Base-by-base conservation (phyloP, 2,113 vertebrate genomes). In the Thunnus thynnus region DNA sequence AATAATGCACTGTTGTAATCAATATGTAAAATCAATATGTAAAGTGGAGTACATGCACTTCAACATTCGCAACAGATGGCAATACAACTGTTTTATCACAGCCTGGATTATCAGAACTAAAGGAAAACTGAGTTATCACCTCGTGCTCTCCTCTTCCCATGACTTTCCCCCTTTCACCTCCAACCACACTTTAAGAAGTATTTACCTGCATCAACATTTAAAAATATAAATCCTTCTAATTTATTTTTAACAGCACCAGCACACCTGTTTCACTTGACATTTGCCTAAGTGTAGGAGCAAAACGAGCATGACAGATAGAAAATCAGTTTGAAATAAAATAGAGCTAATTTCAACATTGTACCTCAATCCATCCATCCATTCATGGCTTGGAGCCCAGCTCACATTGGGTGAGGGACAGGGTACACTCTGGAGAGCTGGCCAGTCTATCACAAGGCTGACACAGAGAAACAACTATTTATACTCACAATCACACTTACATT, bases 221-320 rank as follows among this genome's bases (percentile, higher is more conserved):
- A 62, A 54, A 70, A 67, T 64, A 61, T 71, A 74, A 50, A 73
- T 68, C 58, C 66, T 54, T 60, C 14, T 22, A 13, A 27, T 30
- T 62, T 22, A 61, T 50, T 63, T 55, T 41, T 13, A 48, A 60
- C 2, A 56, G n/a, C 61, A 76, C 41, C 54, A 44, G 55, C 55
- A 56, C 44, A 64, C 65, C 62, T 62, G 75, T 72, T 69, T 62
- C 66, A 63, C 52, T 70, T 60, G 64, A 74, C 46, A 73, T 74
- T 48, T 63, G 56, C 20, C 22, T 54, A 46, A 76, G 36, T 60
- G 51, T 48, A 41, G 16, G 5, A 55, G 51, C 6, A 68, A 51
- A 64, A 47, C 9, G 54, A 36, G 44, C 13, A 0, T 32, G 51
- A 52, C 32, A n/a, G 52, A 63, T 14, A 27, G 57, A 69, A 67